Evolutionary conservation across 2,113 vertebrate species (phyloP), one percentile per base, ranked within the genome.

Genomic region (Pedionomus torquatus): DNA sequence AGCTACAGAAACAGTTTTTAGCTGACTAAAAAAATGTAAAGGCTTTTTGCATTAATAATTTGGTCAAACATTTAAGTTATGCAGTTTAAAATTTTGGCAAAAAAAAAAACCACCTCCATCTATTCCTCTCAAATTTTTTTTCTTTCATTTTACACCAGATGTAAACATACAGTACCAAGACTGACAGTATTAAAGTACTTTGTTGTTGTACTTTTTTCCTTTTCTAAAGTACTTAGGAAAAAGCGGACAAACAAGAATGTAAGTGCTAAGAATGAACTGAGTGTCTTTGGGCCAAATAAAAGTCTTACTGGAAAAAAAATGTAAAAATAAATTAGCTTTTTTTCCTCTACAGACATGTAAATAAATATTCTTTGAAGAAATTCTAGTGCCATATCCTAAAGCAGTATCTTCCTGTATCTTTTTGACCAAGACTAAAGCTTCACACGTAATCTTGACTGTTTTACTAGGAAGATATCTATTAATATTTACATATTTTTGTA

Each of bases 71-170:
- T 91, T 93, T 94, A 97, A 95, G 92, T 94, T 93, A 95, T 21
- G 87, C 74, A 96, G 95, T 97, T 97, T 92, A 97, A 75, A 95
- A 97, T 97, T 98, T 98, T 98, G 97, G 97, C 97, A 98, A 98
- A 97, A 97, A 95, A 96, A 96, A 35, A 43, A 92, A n/a, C n/a
- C n/a, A n/a, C n/a, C n/a, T 43, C 54, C 69, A 94, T 72, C 75
- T 75, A 84, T 46, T 16, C 41, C 64, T 69, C 72, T 83, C 52
- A 41, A 80, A 44, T 10, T 61, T 54, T 16, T 93, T 80, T 81
- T 84, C 79, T 92, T 95, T 90, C 39, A 83, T 71, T 81, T 94
- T 93, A 90, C 92, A 91, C 61, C 90, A 93, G 68, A 96, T 90
- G 90, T 96, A 97, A 97, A 96, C 96, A 88, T 93, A 89, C 66